These are phyloP conservation scores for Lycorma delicatula DNA, from an alignment of 1,140 invertebrate species.

Conservation along the genomic window DNA sequence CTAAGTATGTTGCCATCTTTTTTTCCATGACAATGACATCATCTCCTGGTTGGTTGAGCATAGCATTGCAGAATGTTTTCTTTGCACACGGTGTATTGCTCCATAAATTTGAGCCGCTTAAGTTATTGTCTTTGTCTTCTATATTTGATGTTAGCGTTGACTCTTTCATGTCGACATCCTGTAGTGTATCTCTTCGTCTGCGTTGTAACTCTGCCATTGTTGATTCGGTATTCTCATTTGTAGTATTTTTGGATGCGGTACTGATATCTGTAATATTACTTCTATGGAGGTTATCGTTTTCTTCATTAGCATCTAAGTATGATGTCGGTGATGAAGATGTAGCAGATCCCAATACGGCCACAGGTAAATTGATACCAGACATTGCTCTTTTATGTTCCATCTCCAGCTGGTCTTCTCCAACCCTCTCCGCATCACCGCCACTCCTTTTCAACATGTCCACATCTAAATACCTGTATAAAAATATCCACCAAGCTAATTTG, in stretches of 20 bases:
- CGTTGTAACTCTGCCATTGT: not conserved
- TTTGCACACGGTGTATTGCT: constrained; percentile 64
- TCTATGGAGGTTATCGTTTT: no score
- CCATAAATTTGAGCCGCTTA: constrained; percentile 46
- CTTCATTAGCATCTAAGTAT: no score
- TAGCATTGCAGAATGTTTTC: constrained; percentile 62
- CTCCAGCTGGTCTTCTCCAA: constrained; percentile 40
- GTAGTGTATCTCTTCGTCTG: not conserved
- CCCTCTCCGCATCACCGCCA: constrained; percentile 31
- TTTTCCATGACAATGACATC: constrained; percentile 64
- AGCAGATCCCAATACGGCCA: no score
- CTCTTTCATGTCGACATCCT: constrained; percentile 8
- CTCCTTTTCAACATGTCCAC: constrained; percentile 49
- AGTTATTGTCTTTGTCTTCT: constrained; percentile 44
- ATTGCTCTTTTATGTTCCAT: constrained; percentile 50
- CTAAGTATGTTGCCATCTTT: constrained; percentile 58
- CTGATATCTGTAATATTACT: no score
- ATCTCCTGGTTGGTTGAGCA: constrained; percentile 53
- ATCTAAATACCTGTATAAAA: constrained; percentile 50
- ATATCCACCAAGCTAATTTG: no score
- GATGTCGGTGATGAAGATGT: no score
- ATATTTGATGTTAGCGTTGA: no score
- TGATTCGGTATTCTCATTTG: no score
- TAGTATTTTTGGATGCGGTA: not conserved
- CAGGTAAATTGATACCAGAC: no score